phyloP scores from a whole-genome alignment of 2,113 vertebrate species.

The Pseudolaguvia tuberculata region DNA sequence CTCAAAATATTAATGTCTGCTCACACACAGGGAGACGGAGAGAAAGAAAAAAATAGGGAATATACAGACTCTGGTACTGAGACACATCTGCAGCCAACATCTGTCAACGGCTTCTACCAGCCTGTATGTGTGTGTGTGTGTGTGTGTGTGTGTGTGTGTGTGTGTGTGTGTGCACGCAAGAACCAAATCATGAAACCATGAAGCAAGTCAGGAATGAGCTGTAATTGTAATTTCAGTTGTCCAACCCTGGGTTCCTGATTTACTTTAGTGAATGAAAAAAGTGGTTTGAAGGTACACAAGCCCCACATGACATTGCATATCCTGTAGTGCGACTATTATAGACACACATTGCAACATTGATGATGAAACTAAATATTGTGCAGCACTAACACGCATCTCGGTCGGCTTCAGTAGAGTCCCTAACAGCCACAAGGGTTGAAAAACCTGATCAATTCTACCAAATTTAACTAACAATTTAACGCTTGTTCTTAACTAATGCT shows the following conservation, averaged over 20 bases:
- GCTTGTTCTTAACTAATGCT: background rate
- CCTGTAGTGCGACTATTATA: too few species aligned
- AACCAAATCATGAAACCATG: background rate
- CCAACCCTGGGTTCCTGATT: background rate
- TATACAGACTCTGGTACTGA: slow-evolving; percentile 14
- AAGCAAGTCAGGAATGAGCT: background rate
- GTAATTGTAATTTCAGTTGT: background rate
- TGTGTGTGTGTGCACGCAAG: background rate
- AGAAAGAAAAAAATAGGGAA: slow-evolving; percentile 1
- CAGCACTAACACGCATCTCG: too few species aligned
- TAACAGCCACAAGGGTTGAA: background rate
- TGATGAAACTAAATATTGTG: too few species aligned
- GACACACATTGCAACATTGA: too few species aligned
- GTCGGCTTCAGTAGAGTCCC: too few species aligned
- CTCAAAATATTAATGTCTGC: background rate
- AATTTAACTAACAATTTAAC: slow-evolving; percentile 14
- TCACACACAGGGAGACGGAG: background rate
- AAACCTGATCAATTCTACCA: slow-evolving; percentile 23
- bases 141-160: background rate
- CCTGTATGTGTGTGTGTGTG: background rate
- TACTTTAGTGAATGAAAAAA: background rate
- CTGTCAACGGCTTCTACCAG: slow-evolving; percentile 34
- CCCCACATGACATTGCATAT: too few species aligned
- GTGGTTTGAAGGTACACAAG: background rate
- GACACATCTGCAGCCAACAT: slow-evolving; percentile 40